A percentile compares a stretch with the other conserved stretches of the same genome.
phyloP scores from a whole-genome alignment of 1,140 invertebrate species.

The Megalopta genalis region DNA sequence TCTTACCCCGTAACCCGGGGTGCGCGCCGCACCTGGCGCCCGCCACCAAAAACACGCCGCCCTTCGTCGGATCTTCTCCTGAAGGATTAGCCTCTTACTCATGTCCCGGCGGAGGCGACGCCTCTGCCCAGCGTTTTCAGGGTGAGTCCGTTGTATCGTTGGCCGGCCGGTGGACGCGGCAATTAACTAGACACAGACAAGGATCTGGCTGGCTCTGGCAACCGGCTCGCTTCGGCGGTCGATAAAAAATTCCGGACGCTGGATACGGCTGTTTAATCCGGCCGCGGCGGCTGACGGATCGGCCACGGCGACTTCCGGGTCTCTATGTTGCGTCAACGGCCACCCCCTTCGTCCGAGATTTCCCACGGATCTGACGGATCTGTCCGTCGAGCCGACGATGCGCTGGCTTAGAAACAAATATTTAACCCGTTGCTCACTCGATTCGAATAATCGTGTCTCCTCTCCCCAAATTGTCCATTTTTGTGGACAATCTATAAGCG shows the following conservation, averaged over 20 bases:
- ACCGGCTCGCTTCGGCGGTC: background rate
- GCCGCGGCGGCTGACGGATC: background rate
- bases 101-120: constrained; percentile 24
- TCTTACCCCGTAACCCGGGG: constrained; percentile 48
- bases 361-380: too few species aligned
- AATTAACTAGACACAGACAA: constrained; percentile 46
- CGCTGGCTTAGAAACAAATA: too few species aligned
- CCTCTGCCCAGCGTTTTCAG: constrained; percentile 16
- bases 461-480: too few species aligned
- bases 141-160: constrained; percentile 33
- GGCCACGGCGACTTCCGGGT: background rate
- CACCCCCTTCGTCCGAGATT: too few species aligned
- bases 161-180: constrained; percentile 6
- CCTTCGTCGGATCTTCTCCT: constrained; percentile 27
- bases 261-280: background rate
- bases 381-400: too few species aligned
- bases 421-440: too few species aligned
- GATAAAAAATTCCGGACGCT: constrained; percentile 4
- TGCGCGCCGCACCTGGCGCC: constrained; percentile 49
- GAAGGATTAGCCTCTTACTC: constrained; percentile 58
- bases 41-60: constrained; percentile 47
- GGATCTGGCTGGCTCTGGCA: background rate
- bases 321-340: too few species aligned
- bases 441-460: too few species aligned
- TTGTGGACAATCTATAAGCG: too few species aligned